Evolutionary conservation across 2,888 invertebrate species (phyloP).

Genomic region (Theristus sp.): DNA sequence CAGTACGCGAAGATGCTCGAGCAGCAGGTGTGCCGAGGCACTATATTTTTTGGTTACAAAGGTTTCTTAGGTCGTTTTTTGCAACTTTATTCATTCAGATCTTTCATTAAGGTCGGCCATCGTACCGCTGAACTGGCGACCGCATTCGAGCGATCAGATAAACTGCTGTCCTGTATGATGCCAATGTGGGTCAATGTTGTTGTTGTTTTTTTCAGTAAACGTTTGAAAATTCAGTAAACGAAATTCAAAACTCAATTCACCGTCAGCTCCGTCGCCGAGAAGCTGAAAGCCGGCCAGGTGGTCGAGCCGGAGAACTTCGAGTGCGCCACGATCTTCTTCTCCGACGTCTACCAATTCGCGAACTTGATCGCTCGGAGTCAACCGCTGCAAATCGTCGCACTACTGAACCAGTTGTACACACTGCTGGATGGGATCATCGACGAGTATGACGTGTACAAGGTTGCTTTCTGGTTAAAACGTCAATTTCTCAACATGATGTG

Average conservation of each 20-base stretch:
- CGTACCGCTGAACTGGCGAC: not conserved
- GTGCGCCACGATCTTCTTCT: slow-evolving; percentile 79
- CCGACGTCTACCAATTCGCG: slow-evolving; percentile 82
- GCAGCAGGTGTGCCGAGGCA: not conserved
- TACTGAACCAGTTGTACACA: slow-evolving; percentile 16
- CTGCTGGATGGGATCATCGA: slow-evolving; percentile 13
- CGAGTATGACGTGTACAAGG: slow-evolving; percentile 17
- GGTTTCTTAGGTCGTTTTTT: too few relatives aligned
- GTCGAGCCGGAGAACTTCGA: slow-evolving; percentile 80
- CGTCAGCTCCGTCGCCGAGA: slow-evolving; percentile 71
- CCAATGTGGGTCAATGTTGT: not conserved
- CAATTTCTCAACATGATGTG: not conserved
- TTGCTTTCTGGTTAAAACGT: too few relatives aligned
- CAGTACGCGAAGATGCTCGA: slow-evolving; percentile 6
- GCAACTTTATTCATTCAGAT: too few relatives aligned
- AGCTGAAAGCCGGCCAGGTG: slow-evolving; percentile 65
- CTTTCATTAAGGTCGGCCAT: not conserved
- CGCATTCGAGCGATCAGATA: slow-evolving; percentile 4
- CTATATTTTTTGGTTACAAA: too few relatives aligned
- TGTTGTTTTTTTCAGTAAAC: too few relatives aligned
- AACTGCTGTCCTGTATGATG: slow-evolving; percentile 2
- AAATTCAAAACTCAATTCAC: not conserved
- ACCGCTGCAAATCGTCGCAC: slow-evolving; percentile 48
- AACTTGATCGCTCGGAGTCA: slow-evolving; percentile 78
- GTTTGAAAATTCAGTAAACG: not conserved